Evolutionary conservation across 2,797 vertebrate species (phyloP).

Genomic region (Sebastiscus tertius): DNA sequence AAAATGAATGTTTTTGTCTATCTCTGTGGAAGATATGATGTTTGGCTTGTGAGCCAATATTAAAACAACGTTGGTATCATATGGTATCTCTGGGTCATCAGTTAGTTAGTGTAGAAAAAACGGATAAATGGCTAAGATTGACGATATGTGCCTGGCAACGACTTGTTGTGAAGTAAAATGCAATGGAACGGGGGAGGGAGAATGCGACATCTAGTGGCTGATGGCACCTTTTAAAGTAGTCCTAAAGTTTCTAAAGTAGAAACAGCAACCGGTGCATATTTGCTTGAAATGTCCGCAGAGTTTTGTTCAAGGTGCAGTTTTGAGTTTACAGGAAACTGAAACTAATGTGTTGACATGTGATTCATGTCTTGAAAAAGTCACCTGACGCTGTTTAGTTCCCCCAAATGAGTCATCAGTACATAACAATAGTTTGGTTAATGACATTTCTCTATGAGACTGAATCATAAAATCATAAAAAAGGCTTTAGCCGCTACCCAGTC

Average conservation of each 20-base stretch:
- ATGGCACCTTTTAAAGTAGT: not conserved
- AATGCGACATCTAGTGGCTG: too few species aligned
- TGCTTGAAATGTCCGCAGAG: not conserved
- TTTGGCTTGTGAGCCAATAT: accelerated
- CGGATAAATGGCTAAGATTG: too few species aligned
- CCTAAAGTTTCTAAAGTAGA: not conserved
- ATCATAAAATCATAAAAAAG: not conserved
- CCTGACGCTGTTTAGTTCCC: not conserved
- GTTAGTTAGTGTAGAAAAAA: too few species aligned
- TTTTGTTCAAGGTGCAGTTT: not conserved
- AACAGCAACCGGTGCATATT: not conserved
- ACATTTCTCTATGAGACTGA: not conserved
- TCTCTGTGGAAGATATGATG: too few species aligned
- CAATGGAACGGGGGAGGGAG: too few species aligned
- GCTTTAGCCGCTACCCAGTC: not conserved
- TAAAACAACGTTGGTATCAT: too few species aligned
- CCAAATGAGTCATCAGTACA: not conserved
- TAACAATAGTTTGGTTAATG: not conserved
- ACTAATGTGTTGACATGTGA: not conserved
- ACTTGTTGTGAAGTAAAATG: too few species aligned
- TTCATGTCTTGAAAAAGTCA: not conserved
- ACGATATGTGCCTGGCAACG: too few species aligned
- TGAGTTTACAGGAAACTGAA: not conserved
- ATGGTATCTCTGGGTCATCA: too few species aligned
- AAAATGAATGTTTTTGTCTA: too few species aligned